Evolutionary conservation across 2,888 invertebrate genomes (phyloP), one percentile per base, ranked within the genome.

Genomic region (Eueremaeus valkanovi): DNA sequence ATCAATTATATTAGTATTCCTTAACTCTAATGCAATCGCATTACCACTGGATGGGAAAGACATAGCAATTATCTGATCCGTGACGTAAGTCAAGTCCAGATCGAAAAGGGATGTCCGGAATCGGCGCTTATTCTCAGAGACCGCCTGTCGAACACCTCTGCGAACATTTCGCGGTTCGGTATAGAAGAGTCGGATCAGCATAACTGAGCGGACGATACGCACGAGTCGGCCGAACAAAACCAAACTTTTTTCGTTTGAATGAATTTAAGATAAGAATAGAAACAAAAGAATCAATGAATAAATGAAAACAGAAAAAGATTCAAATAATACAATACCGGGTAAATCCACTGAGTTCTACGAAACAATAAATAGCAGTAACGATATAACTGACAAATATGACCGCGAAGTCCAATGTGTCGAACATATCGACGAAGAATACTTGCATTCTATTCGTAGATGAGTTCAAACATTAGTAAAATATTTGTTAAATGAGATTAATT

Each of bases 121-220:
- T 74, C 86, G 81, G 36, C 85, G 80, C 78, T 86, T 86, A 80
- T 86, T 86, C 79, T 85, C 84, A 0, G 86, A 86, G 11, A 86
- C 84, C 75, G 84, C 81, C 76, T 83, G 82, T 21, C 86, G 80
- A 8, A 85, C 81, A 33, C 82, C 82, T 75, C 78, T 82, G 73
- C 83, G 81, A 33, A 85, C 80, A 63, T 85, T 83, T 40, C 83
- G 81, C 72, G 82, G 82, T 79, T 85, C 84, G 8, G 83, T 83
- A 63, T 81, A 79, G 40, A 84, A 78, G 11, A 72, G 72, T 78
- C 82, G 81, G 21, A 83, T 77, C n/a, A 84, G 81, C 40, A 84
- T 80, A 3, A 83, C 79, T 42, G 85, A 81, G 42, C 85, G 81
- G 18, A 85, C 80, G 36, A 83, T 79, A 36, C 84, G 81, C 24